A percentile compares a stretch with the other conserved stretches of the same genome.
Evolutionary conservation across 2,797 vertebrate species (phyloP).

Genomic region (Iguana delicatissima): DNA sequence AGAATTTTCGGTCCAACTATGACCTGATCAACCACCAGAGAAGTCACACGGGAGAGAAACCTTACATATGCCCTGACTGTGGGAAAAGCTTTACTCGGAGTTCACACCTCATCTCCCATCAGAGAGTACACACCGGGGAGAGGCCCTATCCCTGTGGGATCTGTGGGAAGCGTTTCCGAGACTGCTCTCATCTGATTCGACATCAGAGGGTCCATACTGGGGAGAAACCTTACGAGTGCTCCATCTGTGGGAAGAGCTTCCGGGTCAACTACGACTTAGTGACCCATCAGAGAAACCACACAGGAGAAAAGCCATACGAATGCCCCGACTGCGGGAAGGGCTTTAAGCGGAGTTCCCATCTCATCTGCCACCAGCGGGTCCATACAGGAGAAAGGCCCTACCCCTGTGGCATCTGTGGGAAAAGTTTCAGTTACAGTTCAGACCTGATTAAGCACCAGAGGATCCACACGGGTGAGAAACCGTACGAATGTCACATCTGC

Average conservation of each 20-base stretch:
- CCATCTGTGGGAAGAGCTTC: slow-evolving; percentile 47
- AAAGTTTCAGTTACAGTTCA: slow-evolving; percentile 74
- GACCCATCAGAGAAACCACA: slow-evolving; percentile 62
- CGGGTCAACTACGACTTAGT: slow-evolving; percentile 54
- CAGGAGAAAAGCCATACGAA: slow-evolving; percentile 69
- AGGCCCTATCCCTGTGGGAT: slow-evolving; percentile 45
- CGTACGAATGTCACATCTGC: slow-evolving; percentile 69
- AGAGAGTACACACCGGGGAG: slow-evolving; percentile 41
- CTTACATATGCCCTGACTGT: slow-evolving; percentile 38
- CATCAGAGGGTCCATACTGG: slow-evolving; percentile 79
- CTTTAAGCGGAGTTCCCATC: slow-evolving; percentile 74
- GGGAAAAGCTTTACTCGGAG: slow-evolving; percentile 62
- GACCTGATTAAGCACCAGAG: slow-evolving; percentile 74
- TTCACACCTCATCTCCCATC: slow-evolving; percentile 49
- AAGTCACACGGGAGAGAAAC: slow-evolving; percentile 45
- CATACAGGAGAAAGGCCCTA: slow-evolving; percentile 75
- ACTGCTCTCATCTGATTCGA: slow-evolving; percentile 38
- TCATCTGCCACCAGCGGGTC: slow-evolving; percentile 74
- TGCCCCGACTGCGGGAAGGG: slow-evolving; percentile 73
- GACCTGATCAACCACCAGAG: slow-evolving; percentile 51
- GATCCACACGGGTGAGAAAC: slow-evolving; percentile 74
- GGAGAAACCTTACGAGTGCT: slow-evolving; percentile 39
- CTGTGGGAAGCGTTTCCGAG: slow-evolving; percentile 45
- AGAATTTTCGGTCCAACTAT: slow-evolving; percentile 44
- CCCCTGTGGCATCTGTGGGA: slow-evolving; percentile 71